Percentiles rank a stretch among this genome's conserved stretches.
These are phyloP conservation scores for Sebastolobus altivelis DNA, from an alignment of 2,797 vertebrate genomes.

Conservation along the genomic window DNA sequence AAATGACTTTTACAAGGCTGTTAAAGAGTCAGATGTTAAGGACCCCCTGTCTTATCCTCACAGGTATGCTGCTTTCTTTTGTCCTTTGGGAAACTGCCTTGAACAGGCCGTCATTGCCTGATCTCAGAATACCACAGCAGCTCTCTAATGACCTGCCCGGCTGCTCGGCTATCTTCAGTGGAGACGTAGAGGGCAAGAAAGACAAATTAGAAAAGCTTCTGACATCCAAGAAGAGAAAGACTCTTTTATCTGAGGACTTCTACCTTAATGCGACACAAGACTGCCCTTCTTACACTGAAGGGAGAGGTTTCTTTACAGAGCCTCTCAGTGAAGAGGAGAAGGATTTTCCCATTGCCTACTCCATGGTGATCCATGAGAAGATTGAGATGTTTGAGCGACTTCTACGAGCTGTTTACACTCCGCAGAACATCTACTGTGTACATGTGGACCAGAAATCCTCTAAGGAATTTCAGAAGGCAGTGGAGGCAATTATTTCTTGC, in stretches of 20 bases:
- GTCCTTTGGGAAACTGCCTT: constrained; percentile 24
- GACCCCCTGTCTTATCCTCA: not conserved
- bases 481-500: constrained; percentile 84
- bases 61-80: constrained; percentile 16
- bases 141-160: constrained; percentile 68
- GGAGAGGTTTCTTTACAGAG: constrained; percentile 79
- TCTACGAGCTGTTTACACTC: constrained; percentile 86
- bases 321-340: constrained; percentile 85
- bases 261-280: constrained; percentile 84
- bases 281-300: constrained; percentile 78
- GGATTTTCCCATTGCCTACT: constrained; percentile 89
- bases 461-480: constrained; percentile 77
- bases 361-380: constrained; percentile 90
- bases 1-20: not conserved
- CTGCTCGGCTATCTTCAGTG: constrained; percentile 80
- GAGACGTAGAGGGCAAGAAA: constrained; percentile 61
- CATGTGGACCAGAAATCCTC: constrained; percentile 88
- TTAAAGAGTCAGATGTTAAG: accelerated
- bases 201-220: constrained; percentile 71
- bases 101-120: not conserved
- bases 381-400: constrained; percentile 91
- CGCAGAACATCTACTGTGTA: constrained; percentile 91
- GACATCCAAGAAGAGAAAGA: constrained; percentile 42
- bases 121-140: constrained; percentile 26
- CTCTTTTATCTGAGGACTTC: constrained; percentile 59